Base-by-base conservation (phyloP, 2,888 invertebrate genomes). In the Cabera pusaria region DNA sequence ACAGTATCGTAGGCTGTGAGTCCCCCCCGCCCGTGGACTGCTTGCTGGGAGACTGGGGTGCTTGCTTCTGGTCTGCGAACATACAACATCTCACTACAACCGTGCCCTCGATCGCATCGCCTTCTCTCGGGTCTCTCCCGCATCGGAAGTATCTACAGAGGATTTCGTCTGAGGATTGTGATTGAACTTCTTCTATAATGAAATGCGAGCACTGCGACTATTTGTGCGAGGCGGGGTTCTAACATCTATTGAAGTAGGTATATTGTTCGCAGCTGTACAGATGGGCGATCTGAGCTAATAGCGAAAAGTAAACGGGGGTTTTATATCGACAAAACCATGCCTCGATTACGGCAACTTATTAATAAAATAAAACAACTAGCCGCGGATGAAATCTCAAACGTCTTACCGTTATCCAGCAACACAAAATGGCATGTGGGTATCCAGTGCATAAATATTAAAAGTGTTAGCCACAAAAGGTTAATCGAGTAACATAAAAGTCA, bases 1-100 rank as follows among this genome's bases (percentile, higher is more conserved):
- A 97, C 95, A 95, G 96, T 96, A 96, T 97, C 96, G 96, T 96
- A 96, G 95, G 97, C 95, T 96, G 96, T 95, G 96, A 96, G 94
- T 95, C 96, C 96, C 92, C 93, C 96, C 92, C 93, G 86, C 88
- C 91, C 84, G 82, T 86, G 87, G 85, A 78, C 80, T 90, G 93
- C 93, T 94, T 93, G 91, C 92, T 92, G 93, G 93, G 93, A 92
- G 93, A 93, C 91, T 92, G 92, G 92, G 87, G 87, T 79, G 86
- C 64, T 69, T 86, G 95, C 94, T 96, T 97, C 96, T 95, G 96
- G 96, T 96, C 97, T 97, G 88, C 26, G 81, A 70, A 63, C 68
- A 54, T 40, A 42, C n/a, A 20, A 29, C 6, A 23, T 4, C 5
- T 24, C 28, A 35, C 3, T 27, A 14, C 22, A 6, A 36, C 2